Evolutionary conservation across 2,888 invertebrate species (phyloP), one percentile per base, ranked within the genome.

Genomic region (Clitarchus hookeri): DNA sequence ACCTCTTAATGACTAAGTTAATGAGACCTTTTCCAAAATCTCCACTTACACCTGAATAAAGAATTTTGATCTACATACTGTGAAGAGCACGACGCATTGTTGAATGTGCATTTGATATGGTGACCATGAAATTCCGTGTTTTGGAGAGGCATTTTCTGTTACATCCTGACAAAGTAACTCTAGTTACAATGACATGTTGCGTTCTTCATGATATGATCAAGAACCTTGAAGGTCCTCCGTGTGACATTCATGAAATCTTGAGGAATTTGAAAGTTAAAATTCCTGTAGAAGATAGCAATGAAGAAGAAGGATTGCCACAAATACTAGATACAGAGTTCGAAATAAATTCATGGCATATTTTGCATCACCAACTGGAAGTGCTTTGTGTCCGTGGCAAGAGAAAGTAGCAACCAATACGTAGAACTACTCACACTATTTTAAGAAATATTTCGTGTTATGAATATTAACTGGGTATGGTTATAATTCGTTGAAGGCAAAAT

Each of bases 131-230:
- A 79, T 13, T 79, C 25, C 25, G 79, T 79, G 23, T 12, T 79
- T 78, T 79, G 8, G 25, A 79, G 79, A 4, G 9, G 79, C 79
- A 12, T 79, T 79, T 79, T 79, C 79, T 79, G 25, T 8, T 79
- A n/a, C 12, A 79, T 79, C 79, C 79, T n/a, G 79, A 79, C 27
- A 79, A n/a, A 79, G 79, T 79, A n/a, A 12, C 79, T 6, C 48
- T 79, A n/a, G 23, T 23, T n/a, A 79, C 79, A 79, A n/a, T n/a
- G 9, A 79, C 27, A 26, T 26, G 0, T 13, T 79, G 79, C 27
- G 0, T 79, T n/a, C 79, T 16, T 23, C 79, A n/a, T n/a, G n/a
- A n/a, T n/a, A 26, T 48, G 8, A 48, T 48, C 48, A 48, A 48
- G 11, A 8, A 16, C 48, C 48, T 48, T 48, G 8, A 79, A 79